Evolutionary conservation across 2,113 vertebrate species (phyloP).

Genomic region (Cinclus cinclus): DNA sequence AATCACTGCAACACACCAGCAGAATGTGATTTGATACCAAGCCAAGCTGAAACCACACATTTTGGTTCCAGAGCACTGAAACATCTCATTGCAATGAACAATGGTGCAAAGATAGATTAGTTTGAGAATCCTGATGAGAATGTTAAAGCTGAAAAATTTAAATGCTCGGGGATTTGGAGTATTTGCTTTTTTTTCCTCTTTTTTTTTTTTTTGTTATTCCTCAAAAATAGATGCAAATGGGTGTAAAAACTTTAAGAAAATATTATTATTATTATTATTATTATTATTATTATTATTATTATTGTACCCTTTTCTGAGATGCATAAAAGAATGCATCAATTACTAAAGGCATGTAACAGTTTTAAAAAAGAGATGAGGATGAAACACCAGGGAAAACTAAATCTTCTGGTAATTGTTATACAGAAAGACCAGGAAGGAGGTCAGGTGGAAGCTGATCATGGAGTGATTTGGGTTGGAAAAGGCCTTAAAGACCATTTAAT

Average conservation of each 20-base stretch:
- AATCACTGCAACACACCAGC: neutral
- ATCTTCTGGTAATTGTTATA: neutral
- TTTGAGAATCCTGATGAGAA: neutral
- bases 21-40: constrained; percentile 17
- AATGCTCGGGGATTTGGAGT: neutral
- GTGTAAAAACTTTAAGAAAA: neutral
- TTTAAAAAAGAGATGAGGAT: neutral
- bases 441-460: neutral
- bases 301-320: neutral
- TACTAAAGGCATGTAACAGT: neutral
- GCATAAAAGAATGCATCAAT: neutral
- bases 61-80: constrained; percentile 31
- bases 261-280: neutral
- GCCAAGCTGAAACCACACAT: constrained; percentile 37
- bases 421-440: neutral
- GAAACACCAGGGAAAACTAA: neutral
- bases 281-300: neutral
- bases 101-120: neutral
- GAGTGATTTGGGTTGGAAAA: neutral
- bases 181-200: neutral
- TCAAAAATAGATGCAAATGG: neutral
- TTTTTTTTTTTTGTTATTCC: neutral
- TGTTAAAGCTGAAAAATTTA: neutral
- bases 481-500: neutral
- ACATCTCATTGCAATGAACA: constrained; percentile 30